phyloP scores from a whole-genome alignment of 1,140 invertebrate species.

The Drosophila kurseongensis region DNA sequence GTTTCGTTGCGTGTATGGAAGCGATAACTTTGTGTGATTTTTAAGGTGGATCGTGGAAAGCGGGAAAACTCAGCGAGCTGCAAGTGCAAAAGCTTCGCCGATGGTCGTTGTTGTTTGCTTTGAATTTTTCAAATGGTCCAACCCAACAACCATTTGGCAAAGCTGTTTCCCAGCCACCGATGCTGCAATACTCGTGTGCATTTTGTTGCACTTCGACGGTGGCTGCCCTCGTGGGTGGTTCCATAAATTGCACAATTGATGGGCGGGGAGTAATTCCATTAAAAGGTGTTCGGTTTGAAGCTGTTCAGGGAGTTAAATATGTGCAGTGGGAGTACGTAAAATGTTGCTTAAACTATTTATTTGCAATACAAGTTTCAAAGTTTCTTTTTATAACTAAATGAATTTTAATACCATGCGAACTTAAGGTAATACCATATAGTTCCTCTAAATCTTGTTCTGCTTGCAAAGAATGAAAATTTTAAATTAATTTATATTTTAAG shows the following conservation, averaged over 20 bases:
- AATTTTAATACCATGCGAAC: no score
- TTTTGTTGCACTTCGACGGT: slow-evolving; percentile 68
- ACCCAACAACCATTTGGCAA: slow-evolving; percentile 62
- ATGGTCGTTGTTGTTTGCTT: slow-evolving; percentile 62
- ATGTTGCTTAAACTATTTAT: neutral
- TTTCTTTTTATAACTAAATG: no score
- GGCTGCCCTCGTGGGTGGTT: slow-evolving; percentile 36
- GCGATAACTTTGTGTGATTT: slow-evolving; percentile 65
- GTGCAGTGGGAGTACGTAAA: neutral
- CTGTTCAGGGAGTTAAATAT: neutral
- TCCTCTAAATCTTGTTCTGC: no score
- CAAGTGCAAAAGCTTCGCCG: slow-evolving; percentile 46
- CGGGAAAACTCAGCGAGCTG: slow-evolving; percentile 10
- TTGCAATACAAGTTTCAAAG: no score
- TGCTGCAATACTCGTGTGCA: slow-evolving; percentile 54
- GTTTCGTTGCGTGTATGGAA: slow-evolving; percentile 39
- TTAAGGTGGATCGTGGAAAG: slow-evolving; percentile 38
- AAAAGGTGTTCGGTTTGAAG: neutral
- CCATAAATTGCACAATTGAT: slow-evolving; percentile 25
- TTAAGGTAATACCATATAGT: no score
- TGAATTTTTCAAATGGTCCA: slow-evolving; percentile 72
- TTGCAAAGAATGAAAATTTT: no score
- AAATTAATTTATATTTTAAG: no score
- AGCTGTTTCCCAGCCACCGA: slow-evolving; percentile 46
- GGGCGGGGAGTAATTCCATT: slow-evolving; percentile 22